Evolutionary conservation across 2,797 vertebrate genomes (phyloP), one percentile per base, ranked within the genome.

Genomic region (Sphenodon punctatus): DNA sequence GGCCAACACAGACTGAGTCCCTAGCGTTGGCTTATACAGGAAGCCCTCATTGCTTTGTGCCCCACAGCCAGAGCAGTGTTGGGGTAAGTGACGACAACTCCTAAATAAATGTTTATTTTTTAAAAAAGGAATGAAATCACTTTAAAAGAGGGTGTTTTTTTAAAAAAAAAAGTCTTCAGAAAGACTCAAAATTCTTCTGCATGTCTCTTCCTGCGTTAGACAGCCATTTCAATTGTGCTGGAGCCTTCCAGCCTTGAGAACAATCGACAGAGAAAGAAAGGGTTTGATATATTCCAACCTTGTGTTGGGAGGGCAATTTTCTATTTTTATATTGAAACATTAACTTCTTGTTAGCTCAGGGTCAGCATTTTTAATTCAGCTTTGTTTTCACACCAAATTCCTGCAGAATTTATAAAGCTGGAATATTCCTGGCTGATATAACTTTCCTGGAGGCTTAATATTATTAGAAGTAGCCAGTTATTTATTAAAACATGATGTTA

Each of bases 401-500:
- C 91, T 91, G 86, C 78, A 91, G 82, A 93, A 90, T 55, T 81
- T 93, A 81, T 94, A 90, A 94, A 93, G 87, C 85, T 12, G 14
- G 86, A 91, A 75, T 93, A 88, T 94, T 87, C 88, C 91, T 91
- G 92, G 82, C 91, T 95, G 88, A 89, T 93, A 91, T 91, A 89
- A 93, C 90, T 91, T 88, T 89, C 77, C 78, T 87, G 75, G 84
- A 93, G 91, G 93, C 89, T 92, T 93, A 90, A 92, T 94, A 93
- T 95, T 93, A 91, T 92, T 93, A 94, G 94, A 94, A 93, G 90
- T 94, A 94, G 93, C 92, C 94, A 91, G 93, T 95, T 95, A 96
- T 96, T 95, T 96, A 96, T 96, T 95, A 94, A 96, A 96, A 94
- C 90, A 91, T 75, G 87, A 86, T 95, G 91, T 93, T 94, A 92